Evolutionary conservation across 2,113 vertebrate species (phyloP).

Genomic region (Atlantisia rogersi): DNA sequence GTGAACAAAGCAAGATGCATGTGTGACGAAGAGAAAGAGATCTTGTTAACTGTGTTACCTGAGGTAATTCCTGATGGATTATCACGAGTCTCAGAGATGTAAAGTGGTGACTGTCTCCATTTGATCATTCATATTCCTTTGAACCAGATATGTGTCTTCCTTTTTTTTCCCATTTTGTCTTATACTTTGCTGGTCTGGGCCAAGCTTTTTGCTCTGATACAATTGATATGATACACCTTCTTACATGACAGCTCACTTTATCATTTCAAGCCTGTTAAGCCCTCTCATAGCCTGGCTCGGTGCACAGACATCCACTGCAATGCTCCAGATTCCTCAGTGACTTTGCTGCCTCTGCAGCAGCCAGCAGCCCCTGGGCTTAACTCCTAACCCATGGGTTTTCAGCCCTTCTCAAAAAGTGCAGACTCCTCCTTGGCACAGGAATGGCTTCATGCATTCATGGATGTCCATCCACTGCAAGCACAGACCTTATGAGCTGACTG

Average conservation of each 20-base stretch:
- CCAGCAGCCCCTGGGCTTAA: background rate
- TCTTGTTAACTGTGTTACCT: background rate
- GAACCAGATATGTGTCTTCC: background rate
- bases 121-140: background rate
- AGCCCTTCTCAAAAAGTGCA: background rate
- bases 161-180: background rate
- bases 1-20: background rate
- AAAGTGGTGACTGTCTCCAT: background rate
- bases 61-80: background rate
- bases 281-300: background rate
- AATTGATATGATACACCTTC: background rate
- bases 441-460: accelerated
- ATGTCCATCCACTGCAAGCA: background rate
- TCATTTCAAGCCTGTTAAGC: slow-evolving; percentile 10
- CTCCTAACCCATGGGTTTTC: background rate
- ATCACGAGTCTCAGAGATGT: background rate
- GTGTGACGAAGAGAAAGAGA: background rate
- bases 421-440: background rate
- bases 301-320: background rate
- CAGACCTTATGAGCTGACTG: background rate
- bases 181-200: background rate
- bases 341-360: background rate
- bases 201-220: background rate
- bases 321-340: background rate
- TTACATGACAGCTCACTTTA: slow-evolving; percentile 10